Percentiles rank a stretch among this genome's conserved stretches.
Conservation (phyloP, 2,888 invertebrate genomes). For the Apamea sordens region DNA sequence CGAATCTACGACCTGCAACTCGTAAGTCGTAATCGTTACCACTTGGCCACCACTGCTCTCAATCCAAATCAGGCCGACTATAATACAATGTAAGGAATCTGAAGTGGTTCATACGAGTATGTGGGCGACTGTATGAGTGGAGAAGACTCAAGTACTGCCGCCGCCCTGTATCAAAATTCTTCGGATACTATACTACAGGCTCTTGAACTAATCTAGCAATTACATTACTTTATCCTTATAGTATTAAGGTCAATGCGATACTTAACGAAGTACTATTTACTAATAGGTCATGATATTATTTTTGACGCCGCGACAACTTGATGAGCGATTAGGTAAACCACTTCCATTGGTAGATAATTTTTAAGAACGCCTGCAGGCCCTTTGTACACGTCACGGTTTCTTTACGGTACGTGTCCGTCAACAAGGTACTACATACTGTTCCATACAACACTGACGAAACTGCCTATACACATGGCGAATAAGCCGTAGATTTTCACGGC, state of each 20-base stretch:
- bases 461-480: neutral
- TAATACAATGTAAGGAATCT: constrained; percentile 41
- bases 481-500: neutral
- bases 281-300: neutral
- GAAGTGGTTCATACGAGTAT: constrained; percentile 32
- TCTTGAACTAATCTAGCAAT: constrained; percentile 20
- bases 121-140: constrained; percentile 8
- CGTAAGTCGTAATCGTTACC: neutral
- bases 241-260: neutral
- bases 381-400: neutral
- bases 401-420: neutral
- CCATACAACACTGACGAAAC: neutral
- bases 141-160: constrained; percentile 31
- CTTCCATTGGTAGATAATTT: neutral
- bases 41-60: neutral
- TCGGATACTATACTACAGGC: constrained; percentile 5
- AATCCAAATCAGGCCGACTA: constrained; percentile 10
- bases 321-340: no score
- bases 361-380: neutral
- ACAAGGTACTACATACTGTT: neutral
- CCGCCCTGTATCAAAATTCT: constrained; percentile 16
- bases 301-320: neutral
- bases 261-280: neutral
- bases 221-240: neutral
- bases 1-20: neutral